Percentiles rank a stretch among this genome's conserved stretches.
Conservation (phyloP, 2,888 invertebrate species). For the Nyleta sp. region DNA sequence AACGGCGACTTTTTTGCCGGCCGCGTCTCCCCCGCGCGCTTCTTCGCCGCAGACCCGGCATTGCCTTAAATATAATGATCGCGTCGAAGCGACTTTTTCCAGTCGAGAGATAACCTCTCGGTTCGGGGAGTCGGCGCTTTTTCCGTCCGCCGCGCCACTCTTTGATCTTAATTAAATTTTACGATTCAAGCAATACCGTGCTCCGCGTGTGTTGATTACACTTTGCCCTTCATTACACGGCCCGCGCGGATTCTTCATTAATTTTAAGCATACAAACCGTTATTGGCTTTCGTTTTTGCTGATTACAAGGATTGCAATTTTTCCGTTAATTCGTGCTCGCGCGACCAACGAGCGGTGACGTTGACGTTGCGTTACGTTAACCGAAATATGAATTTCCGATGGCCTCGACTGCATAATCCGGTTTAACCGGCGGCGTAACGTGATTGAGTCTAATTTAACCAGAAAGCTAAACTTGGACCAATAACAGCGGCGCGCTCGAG, state of each 20-base stretch:
- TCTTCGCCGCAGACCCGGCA: slow-evolving; percentile 14
- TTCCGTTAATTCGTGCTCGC: not conserved
- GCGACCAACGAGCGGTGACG: not conserved
- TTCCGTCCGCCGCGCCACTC: slow-evolving; percentile 6
- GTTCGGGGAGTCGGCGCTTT: slow-evolving; percentile 26
- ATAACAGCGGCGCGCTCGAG: slow-evolving; percentile 3
- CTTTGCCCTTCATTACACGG: slow-evolving; percentile 32
- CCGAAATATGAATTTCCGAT: slow-evolving; percentile 44
- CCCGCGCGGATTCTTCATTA: slow-evolving; percentile 5
- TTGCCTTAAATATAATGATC: slow-evolving; percentile 48
- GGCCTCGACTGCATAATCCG: slow-evolving; percentile 21
- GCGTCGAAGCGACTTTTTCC: slow-evolving; percentile 38
- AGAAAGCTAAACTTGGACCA: slow-evolving; percentile 31
- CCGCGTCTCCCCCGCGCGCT: slow-evolving; percentile 3
- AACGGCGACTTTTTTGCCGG: slow-evolving; percentile 46
- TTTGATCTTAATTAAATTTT: slow-evolving; percentile 45
- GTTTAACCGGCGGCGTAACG: slow-evolving; percentile 28
- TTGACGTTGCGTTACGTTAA: slow-evolving; percentile 7
- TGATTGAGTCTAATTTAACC: slow-evolving; percentile 43
- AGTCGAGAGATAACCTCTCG: slow-evolving; percentile 31
- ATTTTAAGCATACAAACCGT: slow-evolving; percentile 16
- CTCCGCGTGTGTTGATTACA: slow-evolving; percentile 29
- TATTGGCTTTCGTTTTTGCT: slow-evolving; percentile 20
- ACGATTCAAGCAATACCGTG: not conserved
- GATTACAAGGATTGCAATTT: slow-evolving; percentile 20